A percentile compares a stretch with the other conserved stretches of the same genome.
Evolutionary conservation across 2,797 vertebrate species (phyloP).

Genomic region (Sebastes steindachneri): DNA sequence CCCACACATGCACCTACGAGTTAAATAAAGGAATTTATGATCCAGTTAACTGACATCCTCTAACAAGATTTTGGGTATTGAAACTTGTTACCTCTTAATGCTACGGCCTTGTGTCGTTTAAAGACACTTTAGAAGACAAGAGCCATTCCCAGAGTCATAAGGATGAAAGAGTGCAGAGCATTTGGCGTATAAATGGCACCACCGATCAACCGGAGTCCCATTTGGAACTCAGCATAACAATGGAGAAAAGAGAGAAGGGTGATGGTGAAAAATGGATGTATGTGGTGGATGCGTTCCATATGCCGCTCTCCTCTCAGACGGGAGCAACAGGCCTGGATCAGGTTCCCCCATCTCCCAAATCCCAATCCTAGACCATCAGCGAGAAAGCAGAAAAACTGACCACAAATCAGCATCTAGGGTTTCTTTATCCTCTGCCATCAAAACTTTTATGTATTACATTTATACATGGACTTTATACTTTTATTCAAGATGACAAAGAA

Average conservation of each 20-base stretch:
- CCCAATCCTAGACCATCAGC: slow-evolving; percentile 47
- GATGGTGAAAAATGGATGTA: slow-evolving; percentile 81
- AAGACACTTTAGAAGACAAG: slow-evolving; percentile 23
- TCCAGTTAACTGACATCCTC: background rate
- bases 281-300: slow-evolving; percentile 79
- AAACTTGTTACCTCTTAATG: background rate
- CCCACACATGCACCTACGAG: background rate
- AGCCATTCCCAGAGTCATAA: slow-evolving; percentile 20
- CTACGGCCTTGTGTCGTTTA: background rate
- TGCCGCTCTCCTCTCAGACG: slow-evolving; percentile 54
- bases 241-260: slow-evolving; percentile 61
- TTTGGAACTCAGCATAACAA: slow-evolving; percentile 72
- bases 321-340: slow-evolving; percentile 60
- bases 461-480: slow-evolving; percentile 20
- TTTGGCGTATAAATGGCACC: slow-evolving; percentile 38
- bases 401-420: slow-evolving; percentile 60
- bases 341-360: slow-evolving; percentile 59
- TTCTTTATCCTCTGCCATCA: slow-evolving; percentile 49
- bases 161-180: slow-evolving; percentile 50
- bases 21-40: background rate
- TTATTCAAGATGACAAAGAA: slow-evolving; percentile 26
- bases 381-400: slow-evolving; percentile 47
- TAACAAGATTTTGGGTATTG: background rate
- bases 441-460: slow-evolving; percentile 27
- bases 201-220: slow-evolving; percentile 58